Evolutionary conservation across 2,888 invertebrate species (phyloP).

Genomic region (Lamellibrachia satsuma): DNA sequence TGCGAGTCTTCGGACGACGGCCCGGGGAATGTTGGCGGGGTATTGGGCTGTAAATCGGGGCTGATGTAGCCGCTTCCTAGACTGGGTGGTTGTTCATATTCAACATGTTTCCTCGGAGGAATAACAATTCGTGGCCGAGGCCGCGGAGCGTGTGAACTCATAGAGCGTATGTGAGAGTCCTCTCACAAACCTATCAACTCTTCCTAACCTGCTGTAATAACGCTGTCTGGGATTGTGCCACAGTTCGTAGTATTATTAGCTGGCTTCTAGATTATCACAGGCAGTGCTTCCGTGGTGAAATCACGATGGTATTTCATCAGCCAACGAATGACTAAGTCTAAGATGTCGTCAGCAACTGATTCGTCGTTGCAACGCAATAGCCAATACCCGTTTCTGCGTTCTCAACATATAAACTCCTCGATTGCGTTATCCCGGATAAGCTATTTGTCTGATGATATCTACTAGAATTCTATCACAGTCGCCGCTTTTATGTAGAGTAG

Average conservation of each 20-base stretch:
- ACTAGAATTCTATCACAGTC: background rate
- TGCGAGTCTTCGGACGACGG: constrained; percentile 21
- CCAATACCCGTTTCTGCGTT: background rate
- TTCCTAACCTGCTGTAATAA: background rate
- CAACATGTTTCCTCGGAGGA: constrained; percentile 36
- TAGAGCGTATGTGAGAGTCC: background rate
- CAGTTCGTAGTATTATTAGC: background rate
- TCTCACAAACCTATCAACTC: background rate
- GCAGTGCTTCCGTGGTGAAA: constrained; percentile 4
- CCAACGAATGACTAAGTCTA: background rate
- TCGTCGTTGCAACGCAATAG: background rate
- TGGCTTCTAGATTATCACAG: constrained; percentile 3
- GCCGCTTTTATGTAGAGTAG: background rate
- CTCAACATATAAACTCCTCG: background rate
- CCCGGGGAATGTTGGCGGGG: constrained; percentile 51
- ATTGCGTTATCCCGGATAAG: background rate
- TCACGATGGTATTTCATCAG: constrained; percentile 5
- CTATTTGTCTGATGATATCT: background rate
- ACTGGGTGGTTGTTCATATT: constrained; percentile 36
- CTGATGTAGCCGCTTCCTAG: constrained; percentile 52
- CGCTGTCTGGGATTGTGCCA: background rate
- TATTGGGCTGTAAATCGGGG: constrained; percentile 57
- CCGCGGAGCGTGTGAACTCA: constrained; percentile 18
- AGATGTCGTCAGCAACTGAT: constrained; percentile 6
- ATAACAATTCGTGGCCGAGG: constrained; percentile 33